A percentile compares a stretch with the other conserved stretches of the same genome.
phyloP scores from a whole-genome alignment of 2,888 invertebrate genomes.

The Choreutis nemorana region DNA sequence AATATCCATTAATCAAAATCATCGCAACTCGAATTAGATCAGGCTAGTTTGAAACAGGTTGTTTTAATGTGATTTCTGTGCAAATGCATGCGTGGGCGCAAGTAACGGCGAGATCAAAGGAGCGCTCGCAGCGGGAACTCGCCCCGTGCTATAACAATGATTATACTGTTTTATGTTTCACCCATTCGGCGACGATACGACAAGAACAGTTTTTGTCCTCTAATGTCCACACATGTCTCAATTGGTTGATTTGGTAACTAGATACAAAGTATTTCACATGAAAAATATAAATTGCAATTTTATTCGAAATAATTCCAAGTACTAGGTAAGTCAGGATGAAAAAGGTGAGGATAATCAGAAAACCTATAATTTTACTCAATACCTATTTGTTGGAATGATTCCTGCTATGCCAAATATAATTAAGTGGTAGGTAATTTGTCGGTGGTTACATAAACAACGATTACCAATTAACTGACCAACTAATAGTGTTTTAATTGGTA shows the following conservation, averaged over 20 bases:
- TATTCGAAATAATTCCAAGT: too few species aligned
- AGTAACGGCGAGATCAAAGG: conserved; percentile 24
- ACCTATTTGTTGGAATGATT: too few species aligned
- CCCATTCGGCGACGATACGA: conserved; percentile 5
- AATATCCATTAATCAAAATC: conserved; percentile 17
- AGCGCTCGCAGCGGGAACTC: conserved; percentile 21
- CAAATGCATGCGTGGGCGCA: conserved; percentile 31
- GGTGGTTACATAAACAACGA: too few species aligned
- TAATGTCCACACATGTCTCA: too few species aligned
- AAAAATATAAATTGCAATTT: not conserved
- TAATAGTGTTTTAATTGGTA: too few species aligned
- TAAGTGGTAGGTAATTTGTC: too few species aligned
- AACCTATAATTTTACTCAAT: too few species aligned
- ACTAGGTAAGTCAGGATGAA: too few species aligned
- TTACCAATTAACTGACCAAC: too few species aligned
- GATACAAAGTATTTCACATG: not conserved
- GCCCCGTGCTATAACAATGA: conserved; percentile 14
- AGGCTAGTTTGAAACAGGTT: conserved; percentile 14
- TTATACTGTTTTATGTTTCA: conserved; percentile 16
- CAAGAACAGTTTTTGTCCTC: conserved; percentile 6
- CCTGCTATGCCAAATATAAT: too few species aligned
- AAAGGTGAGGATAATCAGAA: too few species aligned
- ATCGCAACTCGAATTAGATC: conserved; percentile 14
- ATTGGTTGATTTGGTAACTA: not conserved
- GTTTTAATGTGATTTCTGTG: conserved; percentile 29